Conservation (phyloP, 2,888 invertebrate species). For the Slavum lentiscoides region DNA sequence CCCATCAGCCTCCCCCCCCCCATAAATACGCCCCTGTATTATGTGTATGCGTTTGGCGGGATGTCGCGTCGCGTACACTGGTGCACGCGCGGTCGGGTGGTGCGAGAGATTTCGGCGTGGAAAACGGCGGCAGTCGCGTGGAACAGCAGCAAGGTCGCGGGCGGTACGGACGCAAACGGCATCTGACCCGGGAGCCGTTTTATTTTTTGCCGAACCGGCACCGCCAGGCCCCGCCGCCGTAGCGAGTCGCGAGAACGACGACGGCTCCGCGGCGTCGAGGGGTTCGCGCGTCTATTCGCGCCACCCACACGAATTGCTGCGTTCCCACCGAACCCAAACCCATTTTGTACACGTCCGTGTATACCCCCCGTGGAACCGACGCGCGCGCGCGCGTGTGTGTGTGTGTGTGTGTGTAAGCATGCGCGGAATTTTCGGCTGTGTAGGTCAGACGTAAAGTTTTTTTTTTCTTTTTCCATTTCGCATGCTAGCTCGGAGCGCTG, state of each 20-base stretch:
- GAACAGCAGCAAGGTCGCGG: not conserved
- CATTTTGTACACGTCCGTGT: conserved; percentile 2
- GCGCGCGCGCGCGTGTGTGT: not conserved
- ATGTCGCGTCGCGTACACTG: too few relatives aligned
- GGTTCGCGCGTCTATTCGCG: not conserved
- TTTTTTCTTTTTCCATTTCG: not conserved
- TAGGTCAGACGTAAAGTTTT: not conserved
- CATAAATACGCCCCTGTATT: too few relatives aligned
- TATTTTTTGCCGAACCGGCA: not conserved
- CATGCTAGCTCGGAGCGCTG: not conserved
- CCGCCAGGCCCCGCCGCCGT: not conserved
- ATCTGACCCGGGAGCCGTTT: not conserved
- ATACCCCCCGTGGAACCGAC: not conserved
- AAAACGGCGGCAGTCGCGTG: too few relatives aligned
- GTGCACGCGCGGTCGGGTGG: too few relatives aligned
- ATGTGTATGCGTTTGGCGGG: too few relatives aligned
- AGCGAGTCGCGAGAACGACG: too few relatives aligned
- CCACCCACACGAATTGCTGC: too few relatives aligned
- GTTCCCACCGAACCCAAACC: not conserved
- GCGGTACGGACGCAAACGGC: conserved; percentile 6
- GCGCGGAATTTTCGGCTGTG: not conserved
- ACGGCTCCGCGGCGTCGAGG: not conserved
- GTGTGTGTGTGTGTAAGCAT: not conserved
- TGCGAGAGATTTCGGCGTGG: too few relatives aligned
- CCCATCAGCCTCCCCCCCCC: too few relatives aligned